Base-by-base conservation (phyloP, 2,797 vertebrate genomes). In the Pteropus rufus region DNA sequence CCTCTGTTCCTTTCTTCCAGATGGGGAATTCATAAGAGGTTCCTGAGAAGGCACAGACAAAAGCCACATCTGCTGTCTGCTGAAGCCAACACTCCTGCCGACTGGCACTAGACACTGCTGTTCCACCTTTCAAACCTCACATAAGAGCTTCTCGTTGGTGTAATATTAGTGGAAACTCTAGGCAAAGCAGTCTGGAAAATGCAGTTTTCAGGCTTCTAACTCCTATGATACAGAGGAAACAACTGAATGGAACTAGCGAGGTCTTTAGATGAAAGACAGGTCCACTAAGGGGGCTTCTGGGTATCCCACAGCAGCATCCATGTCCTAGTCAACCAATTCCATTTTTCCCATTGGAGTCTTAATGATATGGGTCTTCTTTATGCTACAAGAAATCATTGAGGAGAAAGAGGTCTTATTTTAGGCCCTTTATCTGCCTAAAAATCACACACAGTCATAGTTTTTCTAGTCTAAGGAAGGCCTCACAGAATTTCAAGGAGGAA, bases 301-400 rank as follows among this genome's bases (percentile, higher is more conserved):
- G 21, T 2, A 26, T 70, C 9, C 11, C 9, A 21, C 19, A 54
- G 39, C 21, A 26, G 10, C 36, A n/a, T 41, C 41, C 31, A 62
- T 2, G 6, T 3, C 9, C 6, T 49, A 23, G 19, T 18, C 1
- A 58, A 6, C 23, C 21, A 6, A 24, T 39, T 10, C 10, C 4
- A 1, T 75, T 36, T 60, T 79, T 60, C 21, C 29, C 46, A 11
- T 2, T 54, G 18, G 31, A 69, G 41, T 0, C 64, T 58, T 81
- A 58, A 46, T 11, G 56, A 21, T 29, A 1, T 23, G 3, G 7
- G 26, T 76, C 5, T 7, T 19, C n/a, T 77, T 29, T 10, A 9
- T 26, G 10, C 64, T 89, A 7, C 3, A n/a, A 75, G 60, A 79
- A 31, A n/a, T 26, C 2, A 69, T 29, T 39, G n/a, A 26, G 29